A percentile compares a stretch with the other conserved stretches of the same genome.
phyloP scores from a whole-genome alignment of 2,797 vertebrate species.

The Chaetophractus vellerosus region DNA sequence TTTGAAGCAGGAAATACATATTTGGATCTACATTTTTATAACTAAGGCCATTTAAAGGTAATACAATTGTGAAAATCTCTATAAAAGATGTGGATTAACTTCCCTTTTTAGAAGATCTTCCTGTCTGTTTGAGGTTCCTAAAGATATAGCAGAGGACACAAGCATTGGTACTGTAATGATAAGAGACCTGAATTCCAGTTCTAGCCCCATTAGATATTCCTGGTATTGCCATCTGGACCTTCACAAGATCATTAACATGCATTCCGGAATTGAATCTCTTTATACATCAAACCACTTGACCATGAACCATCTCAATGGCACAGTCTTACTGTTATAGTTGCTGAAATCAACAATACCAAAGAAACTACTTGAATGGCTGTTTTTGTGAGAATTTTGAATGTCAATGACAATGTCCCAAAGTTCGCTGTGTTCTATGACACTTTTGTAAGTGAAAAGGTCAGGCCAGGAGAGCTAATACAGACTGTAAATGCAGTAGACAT shows the following conservation, averaged over 20 bases:
- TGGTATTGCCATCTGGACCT: slow-evolving; percentile 97
- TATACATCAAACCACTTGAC: slow-evolving; percentile 95
- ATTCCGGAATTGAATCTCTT: slow-evolving; percentile 96
- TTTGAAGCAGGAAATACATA: slow-evolving; percentile 96
- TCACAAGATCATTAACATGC: slow-evolving; percentile 96
- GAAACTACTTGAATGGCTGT: slow-evolving; percentile 96
- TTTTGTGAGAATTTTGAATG: slow-evolving; percentile 97
- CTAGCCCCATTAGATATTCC: slow-evolving; percentile 95
- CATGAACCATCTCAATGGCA: slow-evolving; percentile 96
- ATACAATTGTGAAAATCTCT: slow-evolving; percentile 93
- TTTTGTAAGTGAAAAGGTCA: slow-evolving; percentile 98
- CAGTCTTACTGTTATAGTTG: slow-evolving; percentile 96
- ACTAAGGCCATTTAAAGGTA: slow-evolving; percentile 95
- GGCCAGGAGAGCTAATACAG: slow-evolving; percentile 97
- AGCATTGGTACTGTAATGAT: slow-evolving; percentile 95
- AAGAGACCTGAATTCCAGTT: slow-evolving; percentile 93
- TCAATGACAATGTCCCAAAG: slow-evolving; percentile 98
- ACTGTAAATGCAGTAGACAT: slow-evolving; percentile 98
- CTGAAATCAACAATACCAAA: slow-evolving; percentile 96
- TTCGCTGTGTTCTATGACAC: slow-evolving; percentile 98
- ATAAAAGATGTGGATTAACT: slow-evolving; percentile 97
- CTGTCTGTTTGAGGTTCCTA: slow-evolving; percentile 96
- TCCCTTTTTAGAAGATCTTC: slow-evolving; percentile 93
- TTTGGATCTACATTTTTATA: slow-evolving; percentile 94
- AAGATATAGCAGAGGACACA: slow-evolving; percentile 93